A percentile compares a stretch with the other conserved stretches of the same genome.
Evolutionary conservation across 2,888 invertebrate genomes (phyloP).

Genomic region (Calameuta filiformis): DNA sequence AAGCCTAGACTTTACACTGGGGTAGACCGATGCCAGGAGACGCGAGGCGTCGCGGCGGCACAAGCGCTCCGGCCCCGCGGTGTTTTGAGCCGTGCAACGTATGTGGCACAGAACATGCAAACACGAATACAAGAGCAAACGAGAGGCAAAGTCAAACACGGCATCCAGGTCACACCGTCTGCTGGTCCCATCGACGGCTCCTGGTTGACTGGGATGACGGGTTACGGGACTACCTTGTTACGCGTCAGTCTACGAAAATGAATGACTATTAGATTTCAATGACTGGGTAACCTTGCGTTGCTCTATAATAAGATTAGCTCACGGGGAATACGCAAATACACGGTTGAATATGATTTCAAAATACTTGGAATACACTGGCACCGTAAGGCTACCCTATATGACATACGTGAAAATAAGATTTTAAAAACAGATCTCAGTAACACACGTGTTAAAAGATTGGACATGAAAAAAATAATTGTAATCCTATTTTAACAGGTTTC

Average conservation of each 20-base stretch:
- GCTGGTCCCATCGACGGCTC: constrained; percentile 17
- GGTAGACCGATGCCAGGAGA: neutral
- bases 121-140: neutral
- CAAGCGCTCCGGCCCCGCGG: neutral
- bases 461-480: neutral
- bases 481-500: neutral
- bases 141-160: constrained; percentile 10
- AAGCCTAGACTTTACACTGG: constrained; percentile 35
- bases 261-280: neutral
- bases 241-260: neutral
- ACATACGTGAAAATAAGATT: neutral
- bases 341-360: neutral
- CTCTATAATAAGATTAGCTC: neutral
- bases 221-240: neutral
- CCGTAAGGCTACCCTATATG: neutral
- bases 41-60: neutral
- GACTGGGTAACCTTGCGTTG: neutral
- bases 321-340: neutral
- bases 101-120: neutral
- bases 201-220: neutral
- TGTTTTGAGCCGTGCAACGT: neutral
- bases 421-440: neutral
- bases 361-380: neutral
- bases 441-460: neutral
- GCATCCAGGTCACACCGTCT: constrained; percentile 42